Base-by-base conservation (phyloP, 1,140 invertebrate species). In the Drosophila paulistorum region DNA sequence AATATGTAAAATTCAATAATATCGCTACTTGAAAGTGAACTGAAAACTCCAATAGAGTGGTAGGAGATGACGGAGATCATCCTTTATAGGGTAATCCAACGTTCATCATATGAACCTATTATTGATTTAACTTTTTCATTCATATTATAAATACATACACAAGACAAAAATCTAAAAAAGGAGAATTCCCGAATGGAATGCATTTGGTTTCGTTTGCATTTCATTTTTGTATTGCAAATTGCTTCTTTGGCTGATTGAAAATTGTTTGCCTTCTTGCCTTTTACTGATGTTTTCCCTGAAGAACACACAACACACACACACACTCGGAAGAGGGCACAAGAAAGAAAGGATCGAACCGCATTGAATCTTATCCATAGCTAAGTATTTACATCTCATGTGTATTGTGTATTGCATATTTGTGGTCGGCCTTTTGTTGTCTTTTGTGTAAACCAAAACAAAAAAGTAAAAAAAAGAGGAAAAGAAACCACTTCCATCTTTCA, bases 191-290 rank as follows among this genome's bases (percentile, higher is more conserved):
- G 72, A 75, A 51, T 51, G 45, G 45, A 68, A 75, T 75, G 74
- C 75, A 65, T 75, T 59, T 65, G 65, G 67, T 75, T 85, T 71
- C 81, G 55, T 86, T 86, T 85, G 81, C 81, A 84, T 84, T 84
- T 84, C 81, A 84, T 84, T 84, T 84, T 70, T 77, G 76, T 75
- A 75, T 75, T 75, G 73, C 73, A 75, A 75, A 75, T 75, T 76
- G 74, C 58, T 76, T 72, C 51, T 68, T 74, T 74, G 42, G 67
- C 65, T 64, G 68, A 70, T 66, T 79, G 77, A 74, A 73, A 81
- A 72, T 76, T 74, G 81, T 74, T 68, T 61, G 54, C 61, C 54
- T 37, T 13, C 30, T 64, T 26, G 37, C 33, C 70, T 45, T 69
- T 74, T 65, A 69, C 61, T 65, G 39, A 59, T 67, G 60, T 83